Base-by-base conservation (phyloP, 2,797 vertebrate species). In the Xenentodon cancila region DNA sequence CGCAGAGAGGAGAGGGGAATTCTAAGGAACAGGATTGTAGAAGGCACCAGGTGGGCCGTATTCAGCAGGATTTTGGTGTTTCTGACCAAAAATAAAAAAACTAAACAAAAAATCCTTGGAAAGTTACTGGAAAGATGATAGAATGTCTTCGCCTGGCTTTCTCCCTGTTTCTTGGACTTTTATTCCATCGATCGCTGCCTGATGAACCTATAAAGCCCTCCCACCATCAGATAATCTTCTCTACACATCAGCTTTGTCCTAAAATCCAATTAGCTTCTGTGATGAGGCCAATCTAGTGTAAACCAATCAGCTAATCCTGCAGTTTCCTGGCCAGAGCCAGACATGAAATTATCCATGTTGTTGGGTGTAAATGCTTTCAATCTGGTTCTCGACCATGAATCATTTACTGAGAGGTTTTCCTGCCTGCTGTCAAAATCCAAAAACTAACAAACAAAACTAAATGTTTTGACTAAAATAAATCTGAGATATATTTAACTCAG, bases 201-300 rank as follows among this genome's bases (percentile, higher is more conserved):
- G 55, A 72, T 72, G 30, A 11, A 67, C 63, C 0, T 47, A 57
- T 63, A 56, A 66, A 72, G 45, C 54, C 54, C 62, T 67, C 65
- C 57, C 68, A 63, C 53, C 12, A 55, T 69, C 68, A 53, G 50
- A 75, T 66, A 63, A 75, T 75, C 71, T 75, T 75, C 68, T 71
- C 4, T 45, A 17, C 57, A 54, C 52, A 62, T 70, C 65, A 56
- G 62, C 30, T 53, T 61, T 49, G 27, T 64, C 51, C 48, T 18
- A 64, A 59, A 22, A 30, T 65, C 71, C 58, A 73, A 76, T 73
- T 71, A 76, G 52, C 51, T 17, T 20, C 37, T 25, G 37, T 9
- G 19, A 22, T 11, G 45, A 51, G 1, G 37, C 16, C 48, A 58
- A 65, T 67, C 58, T 54, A 53, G 1, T 59, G 60, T 66, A 59